Evolutionary conservation across 1,140 invertebrate genomes (phyloP).

Genomic region (Sesamia nonagrioides): DNA sequence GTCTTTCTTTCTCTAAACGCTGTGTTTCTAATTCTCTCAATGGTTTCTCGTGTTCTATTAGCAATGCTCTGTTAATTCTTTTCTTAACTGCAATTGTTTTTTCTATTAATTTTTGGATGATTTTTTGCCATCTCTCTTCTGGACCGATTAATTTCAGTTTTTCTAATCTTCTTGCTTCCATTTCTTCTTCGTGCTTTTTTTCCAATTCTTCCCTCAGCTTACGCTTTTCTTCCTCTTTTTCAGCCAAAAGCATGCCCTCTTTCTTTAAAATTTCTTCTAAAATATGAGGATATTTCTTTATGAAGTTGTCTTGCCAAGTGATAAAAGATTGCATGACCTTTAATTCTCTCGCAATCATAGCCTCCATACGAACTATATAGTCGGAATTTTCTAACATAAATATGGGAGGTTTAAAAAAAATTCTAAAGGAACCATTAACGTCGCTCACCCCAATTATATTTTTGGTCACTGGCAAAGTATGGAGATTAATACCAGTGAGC

Average conservation of each 20-base stretch:
- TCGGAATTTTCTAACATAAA: constrained; percentile 79
- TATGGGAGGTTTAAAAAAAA: constrained; percentile 87
- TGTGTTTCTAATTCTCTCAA: constrained; percentile 82
- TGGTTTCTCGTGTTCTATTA: constrained; percentile 84
- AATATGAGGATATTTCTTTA: constrained; percentile 79
- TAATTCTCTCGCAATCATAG: constrained; percentile 77
- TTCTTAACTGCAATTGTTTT: constrained; percentile 85
- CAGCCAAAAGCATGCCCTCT: constrained; percentile 74
- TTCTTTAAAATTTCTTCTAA: constrained; percentile 79
- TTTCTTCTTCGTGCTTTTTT: constrained; percentile 77
- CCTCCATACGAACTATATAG: constrained; percentile 71
- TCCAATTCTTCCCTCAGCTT: constrained; percentile 77
- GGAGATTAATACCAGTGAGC: constrained; percentile 86
- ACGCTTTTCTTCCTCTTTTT: constrained; percentile 82
- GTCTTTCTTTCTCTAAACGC: constrained; percentile 78
- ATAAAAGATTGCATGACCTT: constrained; percentile 79
- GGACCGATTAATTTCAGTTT: constrained; percentile 77
- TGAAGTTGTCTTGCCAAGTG: constrained; percentile 80
- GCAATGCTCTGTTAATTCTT: constrained; percentile 80
- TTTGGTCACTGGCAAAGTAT: constrained; percentile 82
- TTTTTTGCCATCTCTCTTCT: constrained; percentile 82
- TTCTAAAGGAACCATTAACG: constrained; percentile 89
- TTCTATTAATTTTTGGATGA: constrained; percentile 84
- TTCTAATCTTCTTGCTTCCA: constrained; percentile 71
- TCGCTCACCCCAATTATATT: constrained; percentile 88